Percentiles rank a stretch among this genome's conserved stretches.
Evolutionary conservation across 2,888 invertebrate genomes (phyloP).

Genomic region (Napeogenes sylphis): DNA sequence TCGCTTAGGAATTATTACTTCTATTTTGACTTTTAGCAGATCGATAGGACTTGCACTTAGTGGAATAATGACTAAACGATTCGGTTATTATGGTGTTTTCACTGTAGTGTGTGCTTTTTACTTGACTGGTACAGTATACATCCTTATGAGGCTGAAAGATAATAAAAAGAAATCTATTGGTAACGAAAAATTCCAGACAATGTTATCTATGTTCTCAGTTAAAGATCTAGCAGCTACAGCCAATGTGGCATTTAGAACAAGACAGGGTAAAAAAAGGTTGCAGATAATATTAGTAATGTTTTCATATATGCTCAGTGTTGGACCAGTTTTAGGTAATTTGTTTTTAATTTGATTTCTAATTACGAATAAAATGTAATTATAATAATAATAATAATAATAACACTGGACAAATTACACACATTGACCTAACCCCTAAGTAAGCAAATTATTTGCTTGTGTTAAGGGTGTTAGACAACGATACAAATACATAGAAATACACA

Average conservation of each 20-base stretch:
- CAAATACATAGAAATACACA: too few species aligned
- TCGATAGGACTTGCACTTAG: slow-evolving; percentile 75
- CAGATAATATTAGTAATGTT: slow-evolving; percentile 67
- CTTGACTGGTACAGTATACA: slow-evolving; percentile 65
- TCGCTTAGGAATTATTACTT: slow-evolving; percentile 78
- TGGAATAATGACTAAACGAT: slow-evolving; percentile 70
- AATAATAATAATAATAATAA: too few species aligned
- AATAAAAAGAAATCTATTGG: slow-evolving; percentile 57
- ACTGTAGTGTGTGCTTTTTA: slow-evolving; percentile 65
- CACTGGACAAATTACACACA: too few species aligned
- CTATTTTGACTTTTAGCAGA: slow-evolving; percentile 71
- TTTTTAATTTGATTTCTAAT: slow-evolving; percentile 1
- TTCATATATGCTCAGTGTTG: slow-evolving; percentile 72
- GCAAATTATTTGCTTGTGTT: too few species aligned
- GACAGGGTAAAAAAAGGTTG: slow-evolving; percentile 57
- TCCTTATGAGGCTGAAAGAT: slow-evolving; percentile 60
- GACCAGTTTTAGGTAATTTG: slow-evolving; percentile 58
- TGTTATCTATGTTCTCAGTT: slow-evolving; percentile 57
- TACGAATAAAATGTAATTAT: neutral
- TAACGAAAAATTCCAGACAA: slow-evolving; percentile 44
- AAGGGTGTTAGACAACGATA: too few species aligned
- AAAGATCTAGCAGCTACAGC: slow-evolving; percentile 66
- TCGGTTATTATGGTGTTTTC: slow-evolving; percentile 72
- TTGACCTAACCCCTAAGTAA: too few species aligned
- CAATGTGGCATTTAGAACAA: slow-evolving; percentile 62